A percentile compares a stretch with the other conserved stretches of the same genome.
These are phyloP conservation scores for Cranoglanis bouderius DNA, from an alignment of 2,113 vertebrate species.

Conservation along the genomic window DNA sequence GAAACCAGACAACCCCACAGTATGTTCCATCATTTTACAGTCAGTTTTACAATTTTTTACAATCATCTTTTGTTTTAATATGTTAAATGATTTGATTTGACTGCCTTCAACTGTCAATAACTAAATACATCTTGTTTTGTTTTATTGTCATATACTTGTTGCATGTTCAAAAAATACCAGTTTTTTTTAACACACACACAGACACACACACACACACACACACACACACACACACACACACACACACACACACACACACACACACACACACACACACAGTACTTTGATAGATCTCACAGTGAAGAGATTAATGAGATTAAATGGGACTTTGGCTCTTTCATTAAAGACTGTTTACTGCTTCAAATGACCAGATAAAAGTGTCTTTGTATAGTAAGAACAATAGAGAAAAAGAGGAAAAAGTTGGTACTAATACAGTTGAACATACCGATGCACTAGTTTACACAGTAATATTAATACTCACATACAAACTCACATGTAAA, in stretches of 20 bases:
- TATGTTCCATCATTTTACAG: neutral
- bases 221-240: too few relatives aligned
- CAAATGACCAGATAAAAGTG: constrained; percentile 56
- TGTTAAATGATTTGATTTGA: neutral
- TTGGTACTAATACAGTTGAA: neutral
- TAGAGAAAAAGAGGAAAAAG: constrained; percentile 29
- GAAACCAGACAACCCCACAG: neutral
- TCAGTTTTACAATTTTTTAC: neutral
- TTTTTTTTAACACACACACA: too few relatives aligned
- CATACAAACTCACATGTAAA: neutral
- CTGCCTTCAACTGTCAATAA: neutral
- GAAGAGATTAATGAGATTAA: constrained; percentile 52
- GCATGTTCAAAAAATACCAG: neutral
- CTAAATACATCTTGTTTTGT: neutral
- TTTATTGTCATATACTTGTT: neutral
- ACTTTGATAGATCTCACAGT: neutral
- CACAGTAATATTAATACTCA: neutral
- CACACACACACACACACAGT: constrained; percentile 34
- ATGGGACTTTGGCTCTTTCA: constrained; percentile 58
- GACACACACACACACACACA: too few relatives aligned
- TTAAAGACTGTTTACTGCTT: constrained; percentile 63
- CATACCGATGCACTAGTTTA: neutral
- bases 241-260: constrained; percentile 32
- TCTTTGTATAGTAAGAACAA: constrained; percentile 45
- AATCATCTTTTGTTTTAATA: neutral